Evolutionary conservation across 2,888 invertebrate species (phyloP).

Genomic region (Leucophora obtusa): DNA sequence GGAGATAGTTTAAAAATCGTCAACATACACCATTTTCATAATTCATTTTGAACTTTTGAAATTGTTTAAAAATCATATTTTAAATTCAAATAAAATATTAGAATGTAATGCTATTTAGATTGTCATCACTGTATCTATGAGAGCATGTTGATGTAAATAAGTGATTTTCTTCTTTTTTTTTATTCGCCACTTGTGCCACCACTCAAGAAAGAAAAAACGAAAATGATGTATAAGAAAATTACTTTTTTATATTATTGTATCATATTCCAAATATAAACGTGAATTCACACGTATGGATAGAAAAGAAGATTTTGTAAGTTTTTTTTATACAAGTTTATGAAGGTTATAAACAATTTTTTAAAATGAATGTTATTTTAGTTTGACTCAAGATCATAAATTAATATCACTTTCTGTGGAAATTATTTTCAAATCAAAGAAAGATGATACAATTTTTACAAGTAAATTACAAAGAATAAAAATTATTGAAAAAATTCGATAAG

Average conservation of each 20-base stretch:
- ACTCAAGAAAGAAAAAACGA: slow-evolving; percentile 19
- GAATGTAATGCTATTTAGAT: not conserved
- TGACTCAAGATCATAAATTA: no score
- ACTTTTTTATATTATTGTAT: slow-evolving; percentile 18
- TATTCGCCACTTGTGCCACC: slow-evolving; percentile 54
- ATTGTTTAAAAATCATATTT: no score
- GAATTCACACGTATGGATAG: slow-evolving; percentile 8
- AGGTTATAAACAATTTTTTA: no score
- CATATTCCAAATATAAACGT: slow-evolving; percentile 21
- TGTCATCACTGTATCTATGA: not conserved
- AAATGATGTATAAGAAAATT: slow-evolving; percentile 23
- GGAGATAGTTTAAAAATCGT: no score
- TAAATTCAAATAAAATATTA: not conserved
- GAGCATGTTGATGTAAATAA: slow-evolving; percentile 26
- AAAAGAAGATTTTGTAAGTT: slow-evolving; percentile 10
- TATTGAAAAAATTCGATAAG: no score
- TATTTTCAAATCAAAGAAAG: no score
- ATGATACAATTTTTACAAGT: no score
- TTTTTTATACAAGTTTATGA: slow-evolving; percentile 21
- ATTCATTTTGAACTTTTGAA: no score
- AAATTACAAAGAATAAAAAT: no score
- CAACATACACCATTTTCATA: no score
- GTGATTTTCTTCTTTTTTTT: slow-evolving; percentile 46
- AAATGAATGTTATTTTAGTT: no score
- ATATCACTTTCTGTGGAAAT: no score